A percentile compares a stretch with the other conserved stretches of the same genome.
phyloP scores from a whole-genome alignment of 2,888 invertebrate genomes.

The Hydroisotoma schaefferi region DNA sequence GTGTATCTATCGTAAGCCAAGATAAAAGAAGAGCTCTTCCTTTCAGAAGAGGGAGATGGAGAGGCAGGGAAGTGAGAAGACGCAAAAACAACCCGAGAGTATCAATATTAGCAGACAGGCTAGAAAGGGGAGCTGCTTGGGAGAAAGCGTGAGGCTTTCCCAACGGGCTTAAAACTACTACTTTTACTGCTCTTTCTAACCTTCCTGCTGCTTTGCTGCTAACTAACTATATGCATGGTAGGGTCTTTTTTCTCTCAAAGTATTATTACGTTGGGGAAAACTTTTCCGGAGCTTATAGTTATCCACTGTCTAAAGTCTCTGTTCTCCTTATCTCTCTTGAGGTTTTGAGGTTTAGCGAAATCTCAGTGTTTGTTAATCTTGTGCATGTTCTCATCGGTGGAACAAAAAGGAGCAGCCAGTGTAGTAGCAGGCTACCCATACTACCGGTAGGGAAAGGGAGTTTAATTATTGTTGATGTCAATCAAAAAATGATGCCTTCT shows the following conservation, averaged over 20 bases:
- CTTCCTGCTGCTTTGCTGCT: background rate
- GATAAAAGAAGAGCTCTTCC: no score
- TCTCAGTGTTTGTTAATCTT: slow-evolving; percentile 14
- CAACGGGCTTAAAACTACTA: background rate
- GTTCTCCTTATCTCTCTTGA: background rate
- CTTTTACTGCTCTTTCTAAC: slow-evolving; percentile 10
- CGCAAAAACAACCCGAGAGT: no score
- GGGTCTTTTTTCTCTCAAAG: no score
- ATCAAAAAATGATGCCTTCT: no score
- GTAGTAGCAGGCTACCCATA: no score
- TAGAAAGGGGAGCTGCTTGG: background rate
- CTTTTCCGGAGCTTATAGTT: no score
- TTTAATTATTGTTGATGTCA: slow-evolving; percentile 14
- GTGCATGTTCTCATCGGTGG: background rate
- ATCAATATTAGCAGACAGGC: no score
- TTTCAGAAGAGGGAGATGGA: no score
- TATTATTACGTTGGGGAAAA: background rate
- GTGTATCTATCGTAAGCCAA: no score
- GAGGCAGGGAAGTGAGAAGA: no score
- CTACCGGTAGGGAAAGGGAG: no score
- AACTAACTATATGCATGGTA: no score
- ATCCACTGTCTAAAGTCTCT: background rate
- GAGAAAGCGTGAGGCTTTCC: background rate
- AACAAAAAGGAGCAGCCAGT: slow-evolving; percentile 8
- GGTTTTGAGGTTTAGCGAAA: slow-evolving; percentile 14